Conservation (phyloP, 2,888 invertebrate species). For the Rhogogaster chlorosoma region DNA sequence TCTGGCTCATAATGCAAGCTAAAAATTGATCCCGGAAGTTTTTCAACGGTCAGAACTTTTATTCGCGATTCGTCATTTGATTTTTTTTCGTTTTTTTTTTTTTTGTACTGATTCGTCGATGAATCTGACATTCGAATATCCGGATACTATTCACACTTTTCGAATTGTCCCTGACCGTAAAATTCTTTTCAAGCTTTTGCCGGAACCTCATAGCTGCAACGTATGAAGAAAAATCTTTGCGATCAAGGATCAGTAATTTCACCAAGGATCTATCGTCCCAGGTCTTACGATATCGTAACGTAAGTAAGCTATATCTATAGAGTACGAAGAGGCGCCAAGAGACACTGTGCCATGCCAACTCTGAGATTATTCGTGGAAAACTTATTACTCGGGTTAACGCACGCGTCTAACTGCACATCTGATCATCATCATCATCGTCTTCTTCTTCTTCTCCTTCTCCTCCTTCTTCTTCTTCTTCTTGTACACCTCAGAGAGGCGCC, state of each 20-base stretch:
- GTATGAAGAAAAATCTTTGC: background rate
- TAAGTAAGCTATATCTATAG: conserved; percentile 15
- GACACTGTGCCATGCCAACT: conserved; percentile 34
- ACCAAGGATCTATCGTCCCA: background rate
- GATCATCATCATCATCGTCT: conserved; percentile 5
- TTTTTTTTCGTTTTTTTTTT: background rate
- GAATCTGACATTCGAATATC: background rate
- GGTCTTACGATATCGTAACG: background rate
- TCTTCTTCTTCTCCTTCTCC: background rate
- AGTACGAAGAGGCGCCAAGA: conserved; percentile 35
- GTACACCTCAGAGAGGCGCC: conserved; percentile 14
- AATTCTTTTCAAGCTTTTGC: background rate
- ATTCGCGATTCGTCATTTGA: background rate
- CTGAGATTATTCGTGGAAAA: conserved; percentile 47
- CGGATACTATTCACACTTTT: background rate
- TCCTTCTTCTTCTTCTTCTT: conserved; percentile 1
- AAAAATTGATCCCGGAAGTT: background rate
- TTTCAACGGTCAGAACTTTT: background rate
- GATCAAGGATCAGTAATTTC: conserved; percentile 15
- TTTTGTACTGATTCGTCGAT: background rate
- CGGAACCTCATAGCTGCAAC: background rate
- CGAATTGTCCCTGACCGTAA: background rate
- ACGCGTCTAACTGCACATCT: conserved; percentile 47
- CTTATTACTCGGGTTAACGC: conserved; percentile 51
- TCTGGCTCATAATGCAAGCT: background rate